phyloP scores from a whole-genome alignment of 1,140 invertebrate species.

The Stenopsyche tienmushanensis region DNA sequence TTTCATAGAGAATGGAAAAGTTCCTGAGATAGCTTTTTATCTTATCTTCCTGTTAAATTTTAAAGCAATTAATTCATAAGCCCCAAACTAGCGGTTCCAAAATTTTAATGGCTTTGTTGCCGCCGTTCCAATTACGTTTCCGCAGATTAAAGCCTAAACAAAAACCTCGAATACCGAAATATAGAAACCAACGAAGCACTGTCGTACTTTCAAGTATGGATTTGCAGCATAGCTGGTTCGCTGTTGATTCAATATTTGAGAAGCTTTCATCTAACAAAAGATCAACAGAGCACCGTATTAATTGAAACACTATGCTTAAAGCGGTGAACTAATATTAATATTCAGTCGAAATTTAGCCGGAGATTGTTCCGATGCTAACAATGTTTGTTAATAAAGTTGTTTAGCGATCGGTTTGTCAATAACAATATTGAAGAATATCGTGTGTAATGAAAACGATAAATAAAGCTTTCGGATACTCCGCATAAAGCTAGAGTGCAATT shows the following conservation, averaged over 20 bases:
- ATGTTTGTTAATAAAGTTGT: background rate
- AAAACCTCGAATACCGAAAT: too few relatives aligned
- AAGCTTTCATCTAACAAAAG: conserved; percentile 11
- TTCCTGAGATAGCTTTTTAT: too few relatives aligned
- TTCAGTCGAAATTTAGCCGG: background rate
- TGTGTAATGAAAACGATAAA: background rate
- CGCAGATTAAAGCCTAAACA: too few relatives aligned
- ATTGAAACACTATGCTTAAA: conserved; percentile 12
- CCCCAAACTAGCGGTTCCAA: too few relatives aligned
- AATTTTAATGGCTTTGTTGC: too few relatives aligned
- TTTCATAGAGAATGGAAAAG: too few relatives aligned
- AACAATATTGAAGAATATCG: background rate
- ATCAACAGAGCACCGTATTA: conserved; percentile 9
- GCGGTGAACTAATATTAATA: background rate
- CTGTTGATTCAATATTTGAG: conserved; percentile 9
- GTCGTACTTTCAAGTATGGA: too few relatives aligned
- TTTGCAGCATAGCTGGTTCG: background rate
- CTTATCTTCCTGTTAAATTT: too few relatives aligned
- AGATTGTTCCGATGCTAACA: background rate
- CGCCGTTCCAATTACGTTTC: too few relatives aligned
- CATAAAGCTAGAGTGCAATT: conserved; percentile 4
- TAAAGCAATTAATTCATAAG: too few relatives aligned
- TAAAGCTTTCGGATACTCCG: conserved; percentile 2
- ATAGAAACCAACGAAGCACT: too few relatives aligned
- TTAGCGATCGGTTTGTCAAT: background rate